phyloP scores from a whole-genome alignment of 2,113 vertebrate genomes.

The Anseranas semipalmata region DNA sequence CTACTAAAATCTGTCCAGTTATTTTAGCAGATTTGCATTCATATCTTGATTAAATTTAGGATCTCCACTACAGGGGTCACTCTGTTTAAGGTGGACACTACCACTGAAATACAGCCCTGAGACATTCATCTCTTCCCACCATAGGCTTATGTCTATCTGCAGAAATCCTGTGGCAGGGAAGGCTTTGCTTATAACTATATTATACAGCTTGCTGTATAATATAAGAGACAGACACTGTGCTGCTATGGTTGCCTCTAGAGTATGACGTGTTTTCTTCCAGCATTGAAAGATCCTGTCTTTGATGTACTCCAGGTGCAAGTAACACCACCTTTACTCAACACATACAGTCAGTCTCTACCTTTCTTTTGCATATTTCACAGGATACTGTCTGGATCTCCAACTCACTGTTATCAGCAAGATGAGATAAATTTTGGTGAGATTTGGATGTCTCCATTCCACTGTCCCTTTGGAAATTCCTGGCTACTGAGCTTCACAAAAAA shows the following conservation, averaged over 20 bases:
- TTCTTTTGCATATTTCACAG: background rate
- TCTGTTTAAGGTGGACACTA: background rate
- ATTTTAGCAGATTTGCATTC: background rate
- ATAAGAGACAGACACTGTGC: accelerated
- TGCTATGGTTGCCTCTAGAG: background rate
- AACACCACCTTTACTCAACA: background rate
- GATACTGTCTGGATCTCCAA: background rate
- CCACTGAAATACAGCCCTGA: background rate
- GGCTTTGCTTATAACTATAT: background rate
- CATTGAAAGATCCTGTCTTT: background rate
- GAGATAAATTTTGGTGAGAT: background rate
- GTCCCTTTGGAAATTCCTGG: background rate
- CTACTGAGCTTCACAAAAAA: background rate
- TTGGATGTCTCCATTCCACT: background rate
- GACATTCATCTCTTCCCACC: background rate
- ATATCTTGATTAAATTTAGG: background rate
- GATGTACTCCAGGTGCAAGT: background rate
- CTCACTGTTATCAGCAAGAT: background rate
- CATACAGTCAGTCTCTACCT: background rate
- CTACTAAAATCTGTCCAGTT: background rate
- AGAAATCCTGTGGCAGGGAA: background rate
- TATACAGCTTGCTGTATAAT: background rate
- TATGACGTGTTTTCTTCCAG: background rate
- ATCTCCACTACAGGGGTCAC: background rate
- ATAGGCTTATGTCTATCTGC: background rate